Conservation (phyloP, 2,797 vertebrate genomes). For the Sebastes vulpes region DNA sequence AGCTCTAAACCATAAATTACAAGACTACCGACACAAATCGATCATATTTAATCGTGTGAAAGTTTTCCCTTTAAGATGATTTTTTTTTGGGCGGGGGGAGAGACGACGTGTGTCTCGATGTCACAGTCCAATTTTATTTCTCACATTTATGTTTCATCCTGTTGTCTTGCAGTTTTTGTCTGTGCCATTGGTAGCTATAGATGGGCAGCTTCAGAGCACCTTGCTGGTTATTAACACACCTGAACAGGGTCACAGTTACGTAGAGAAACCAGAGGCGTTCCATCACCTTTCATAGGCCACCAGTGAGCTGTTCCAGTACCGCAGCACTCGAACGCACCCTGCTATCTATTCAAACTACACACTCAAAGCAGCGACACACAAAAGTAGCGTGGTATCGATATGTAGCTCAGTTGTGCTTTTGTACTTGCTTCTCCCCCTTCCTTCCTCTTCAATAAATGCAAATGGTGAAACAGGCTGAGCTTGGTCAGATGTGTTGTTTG, state of each 20-base stretch:
- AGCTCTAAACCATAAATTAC: neutral
- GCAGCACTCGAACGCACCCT: constrained; percentile 5
- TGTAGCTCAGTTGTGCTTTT: constrained; percentile 73
- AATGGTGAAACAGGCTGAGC: constrained; percentile 20
- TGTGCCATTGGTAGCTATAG: constrained; percentile 74
- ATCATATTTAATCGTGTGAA: neutral
- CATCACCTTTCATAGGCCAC: constrained; percentile 16
- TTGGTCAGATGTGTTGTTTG: constrained; percentile 13
- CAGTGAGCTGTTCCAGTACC: constrained; percentile 34
- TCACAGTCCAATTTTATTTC: neutral
- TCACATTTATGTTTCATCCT: neutral
- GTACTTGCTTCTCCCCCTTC: constrained; percentile 51
- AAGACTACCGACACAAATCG: neutral
- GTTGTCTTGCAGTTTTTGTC: neutral
- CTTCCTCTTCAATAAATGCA: constrained; percentile 70
- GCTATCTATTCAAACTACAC: constrained; percentile 20
- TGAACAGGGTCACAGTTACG: neutral
- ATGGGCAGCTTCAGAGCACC: constrained; percentile 34
- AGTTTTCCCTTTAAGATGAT: neutral
- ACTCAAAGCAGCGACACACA: constrained; percentile 22
- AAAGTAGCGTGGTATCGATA: constrained; percentile 44
- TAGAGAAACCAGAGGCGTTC: neutral
- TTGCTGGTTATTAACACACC: constrained; percentile 4
- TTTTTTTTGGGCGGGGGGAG: neutral
- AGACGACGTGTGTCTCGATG: neutral